phyloP scores from a whole-genome alignment of 1,140 invertebrate species.

The Procambarus clarkii region DNA sequence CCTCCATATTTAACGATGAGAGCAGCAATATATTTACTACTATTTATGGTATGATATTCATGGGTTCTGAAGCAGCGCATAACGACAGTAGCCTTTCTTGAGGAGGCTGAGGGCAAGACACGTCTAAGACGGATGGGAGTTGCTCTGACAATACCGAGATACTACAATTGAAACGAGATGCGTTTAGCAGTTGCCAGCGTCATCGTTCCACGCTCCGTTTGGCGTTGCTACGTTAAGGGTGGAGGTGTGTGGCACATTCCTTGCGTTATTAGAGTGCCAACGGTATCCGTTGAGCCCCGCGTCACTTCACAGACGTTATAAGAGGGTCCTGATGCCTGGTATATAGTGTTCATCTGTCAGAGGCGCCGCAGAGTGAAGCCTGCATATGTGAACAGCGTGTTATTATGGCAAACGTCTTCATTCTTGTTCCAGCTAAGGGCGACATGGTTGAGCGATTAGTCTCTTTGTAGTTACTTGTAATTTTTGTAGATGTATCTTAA shows the following conservation, averaged over 20 bases:
- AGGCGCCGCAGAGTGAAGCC: not conserved
- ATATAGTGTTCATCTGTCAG: not conserved
- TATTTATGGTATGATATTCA: not conserved
- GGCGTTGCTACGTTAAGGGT: too few relatives aligned
- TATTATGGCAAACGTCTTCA: conserved; percentile 33
- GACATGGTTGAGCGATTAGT: conserved; percentile 13
- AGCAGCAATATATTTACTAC: not conserved
- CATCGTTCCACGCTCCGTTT: too few relatives aligned
- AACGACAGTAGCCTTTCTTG: too few relatives aligned
- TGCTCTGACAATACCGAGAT: too few relatives aligned
- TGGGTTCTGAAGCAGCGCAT: not conserved
- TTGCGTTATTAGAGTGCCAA: too few relatives aligned
- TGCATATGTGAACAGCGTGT: conserved; percentile 12
- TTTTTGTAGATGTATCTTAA: conserved; percentile 41
- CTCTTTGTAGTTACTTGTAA: conserved; percentile 4
- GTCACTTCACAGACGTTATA: not conserved
- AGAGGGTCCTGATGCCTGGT: not conserved
- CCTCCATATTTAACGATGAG: not conserved
- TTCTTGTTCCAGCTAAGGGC: not conserved
- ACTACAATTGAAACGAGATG: too few relatives aligned
- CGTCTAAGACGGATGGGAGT: too few relatives aligned
- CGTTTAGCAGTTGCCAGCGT: too few relatives aligned
- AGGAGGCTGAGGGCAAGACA: too few relatives aligned
- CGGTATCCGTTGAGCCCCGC: too few relatives aligned
- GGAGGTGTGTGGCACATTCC: too few relatives aligned